Evolutionary conservation across 1,140 invertebrate genomes (phyloP), one percentile per base, ranked within the genome.

Genomic region (Rhyzopertha dominica): DNA sequence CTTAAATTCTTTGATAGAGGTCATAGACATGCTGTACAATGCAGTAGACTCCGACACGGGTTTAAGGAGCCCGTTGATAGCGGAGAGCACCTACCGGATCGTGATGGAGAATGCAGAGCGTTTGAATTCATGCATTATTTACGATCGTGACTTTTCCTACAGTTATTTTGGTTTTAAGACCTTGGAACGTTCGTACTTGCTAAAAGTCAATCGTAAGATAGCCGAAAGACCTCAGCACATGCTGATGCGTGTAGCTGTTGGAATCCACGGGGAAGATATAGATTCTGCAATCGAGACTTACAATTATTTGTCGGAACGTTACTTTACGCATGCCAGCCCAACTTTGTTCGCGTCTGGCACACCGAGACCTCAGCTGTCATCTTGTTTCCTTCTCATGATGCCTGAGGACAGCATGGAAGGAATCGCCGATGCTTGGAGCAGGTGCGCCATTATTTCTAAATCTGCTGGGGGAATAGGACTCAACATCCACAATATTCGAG

Each of bases 141-240:
- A 98, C 71, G 92, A 98, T 61, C 78, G 96, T 53, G 97, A 99
- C 73, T 99, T 93, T 63, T 85, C 78, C 42, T 99, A 98, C 67
- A 96, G 95, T 65, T 99, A 96, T 66, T 99, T 99, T 79, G 96
- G 95, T 24, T 99, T 99, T 59, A 99, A 98, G 76, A 99, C 96
- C 3, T 70, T 99, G 32, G 96, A 99, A 64, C 74, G 90, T 47
- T 96, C 93, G 1, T 99, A 99, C 66, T 72, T 99, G 35, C 67
- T 99, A 14, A 95, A 92, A 69, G 92, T 98, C 38, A 79, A 95
- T 69, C 84, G 85, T 0, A 95, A 95, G 79, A 86, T 97, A 32
- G 93, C 82, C 4, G 96, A 99, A 67, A 75, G 96, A 28, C 97
- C 97, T 0, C 96, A 99, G 61, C 95, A 99, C 48, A 94, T 99